A percentile compares a stretch with the other conserved stretches of the same genome.
phyloP scores from a whole-genome alignment of 2,888 invertebrate species.

The Caenorhabditis sp. region DNA sequence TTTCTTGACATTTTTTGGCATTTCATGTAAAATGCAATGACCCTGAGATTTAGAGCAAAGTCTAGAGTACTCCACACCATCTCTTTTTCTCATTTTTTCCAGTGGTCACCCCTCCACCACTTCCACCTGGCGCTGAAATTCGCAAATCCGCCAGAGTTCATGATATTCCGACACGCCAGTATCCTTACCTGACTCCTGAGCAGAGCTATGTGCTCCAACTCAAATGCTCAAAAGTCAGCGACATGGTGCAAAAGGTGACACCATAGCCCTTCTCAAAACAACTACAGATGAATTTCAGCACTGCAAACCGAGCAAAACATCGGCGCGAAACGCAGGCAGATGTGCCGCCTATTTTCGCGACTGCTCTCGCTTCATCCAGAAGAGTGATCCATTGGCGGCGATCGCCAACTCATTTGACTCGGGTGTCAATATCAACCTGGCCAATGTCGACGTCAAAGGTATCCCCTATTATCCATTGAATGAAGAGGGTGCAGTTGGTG shows the following conservation, averaged over 20 bases:
- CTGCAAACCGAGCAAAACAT: slow-evolving; percentile 38
- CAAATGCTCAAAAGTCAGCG: slow-evolving; percentile 25
- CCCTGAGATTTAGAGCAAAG: too few relatives aligned
- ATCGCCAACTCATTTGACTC: slow-evolving; percentile 56
- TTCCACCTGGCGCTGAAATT: slow-evolving; percentile 11
- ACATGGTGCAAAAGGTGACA: slow-evolving; percentile 29
- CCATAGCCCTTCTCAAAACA: too few relatives aligned
- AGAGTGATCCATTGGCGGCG: slow-evolving; percentile 54
- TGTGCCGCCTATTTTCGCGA: slow-evolving; percentile 56
- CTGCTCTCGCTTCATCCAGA: slow-evolving; percentile 56
- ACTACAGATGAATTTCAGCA: too few relatives aligned
- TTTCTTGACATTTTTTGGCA: too few relatives aligned
- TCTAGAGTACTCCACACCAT: neutral
- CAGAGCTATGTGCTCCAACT: slow-evolving; percentile 24
- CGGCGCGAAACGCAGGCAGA: slow-evolving; percentile 35
- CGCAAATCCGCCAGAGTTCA: neutral
- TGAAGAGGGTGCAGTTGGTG: slow-evolving; percentile 64
- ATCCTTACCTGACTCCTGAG: slow-evolving; percentile 13
- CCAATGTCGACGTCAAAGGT: slow-evolving; percentile 59
- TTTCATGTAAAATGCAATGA: too few relatives aligned
- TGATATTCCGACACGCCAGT: neutral
- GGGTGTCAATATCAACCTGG: slow-evolving; percentile 40
- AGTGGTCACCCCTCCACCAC: slow-evolving; percentile 36
- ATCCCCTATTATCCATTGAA: slow-evolving; percentile 65
- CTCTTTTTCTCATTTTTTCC: too few relatives aligned